Conservation (phyloP, 37 sponge, comb jelly and placozoan genomes). For the Ephydatia muelleri region DNA sequence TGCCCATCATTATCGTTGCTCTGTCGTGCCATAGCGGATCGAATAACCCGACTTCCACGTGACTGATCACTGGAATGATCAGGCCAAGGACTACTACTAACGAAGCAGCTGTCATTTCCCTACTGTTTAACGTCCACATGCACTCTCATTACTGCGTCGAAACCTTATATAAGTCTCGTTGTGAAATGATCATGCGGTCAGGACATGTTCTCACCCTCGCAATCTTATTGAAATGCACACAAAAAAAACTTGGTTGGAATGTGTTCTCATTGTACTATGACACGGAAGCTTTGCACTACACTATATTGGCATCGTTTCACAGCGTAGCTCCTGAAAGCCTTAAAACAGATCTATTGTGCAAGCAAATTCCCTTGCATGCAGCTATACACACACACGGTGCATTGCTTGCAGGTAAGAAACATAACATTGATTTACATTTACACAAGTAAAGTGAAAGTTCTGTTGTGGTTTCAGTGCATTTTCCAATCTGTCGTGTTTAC, state of each 20-base stretch:
- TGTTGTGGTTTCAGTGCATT: too few relatives aligned
- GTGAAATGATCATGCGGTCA: background rate
- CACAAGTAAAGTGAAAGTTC: too few relatives aligned
- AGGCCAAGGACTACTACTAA: background rate
- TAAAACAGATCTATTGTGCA: background rate
- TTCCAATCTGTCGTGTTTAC: too few relatives aligned
- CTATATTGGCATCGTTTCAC: too few relatives aligned
- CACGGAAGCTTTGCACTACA: background rate
- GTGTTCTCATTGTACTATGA: background rate
- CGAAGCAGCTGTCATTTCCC: background rate
- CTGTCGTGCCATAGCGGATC: background rate
- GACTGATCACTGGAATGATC: background rate
- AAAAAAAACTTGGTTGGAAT: background rate
- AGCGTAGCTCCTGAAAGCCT: background rate
- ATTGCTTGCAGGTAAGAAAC: too few relatives aligned
- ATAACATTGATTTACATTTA: too few relatives aligned
- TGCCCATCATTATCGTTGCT: background rate
- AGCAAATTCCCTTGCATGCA: background rate
- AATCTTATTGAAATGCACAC: background rate
- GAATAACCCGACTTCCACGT: background rate
- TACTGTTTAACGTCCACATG: too few relatives aligned
- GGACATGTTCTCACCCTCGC: background rate
- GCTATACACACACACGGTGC: too few relatives aligned
- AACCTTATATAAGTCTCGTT: background rate
- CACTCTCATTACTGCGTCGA: too few relatives aligned